A percentile compares a stretch with the other conserved stretches of the same genome.
Conservation (phyloP, 2,888 invertebrate species). For the Zhuqinia jingwanae region DNA sequence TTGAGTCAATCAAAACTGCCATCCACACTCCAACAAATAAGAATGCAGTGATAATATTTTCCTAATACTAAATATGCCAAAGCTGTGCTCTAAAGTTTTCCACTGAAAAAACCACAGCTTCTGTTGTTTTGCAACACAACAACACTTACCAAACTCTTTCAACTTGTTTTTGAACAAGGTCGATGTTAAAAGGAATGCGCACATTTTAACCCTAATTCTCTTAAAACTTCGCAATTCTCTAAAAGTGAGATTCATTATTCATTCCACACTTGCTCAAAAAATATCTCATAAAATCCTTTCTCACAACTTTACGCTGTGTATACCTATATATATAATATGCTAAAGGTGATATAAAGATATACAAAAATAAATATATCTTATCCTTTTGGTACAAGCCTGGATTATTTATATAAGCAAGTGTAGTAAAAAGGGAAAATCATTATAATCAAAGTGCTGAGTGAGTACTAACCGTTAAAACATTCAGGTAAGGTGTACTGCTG, state of each 20-base stretch:
- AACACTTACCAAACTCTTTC: neutral
- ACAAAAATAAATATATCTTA: neutral
- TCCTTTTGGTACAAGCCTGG: neutral
- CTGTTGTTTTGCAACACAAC: neutral
- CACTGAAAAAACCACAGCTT: neutral
- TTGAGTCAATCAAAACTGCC: neutral
- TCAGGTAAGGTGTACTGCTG: conserved; percentile 36
- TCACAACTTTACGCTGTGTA: conserved; percentile 3
- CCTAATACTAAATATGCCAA: neutral
- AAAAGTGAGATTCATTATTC: conserved; percentile 50
- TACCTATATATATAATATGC: too few relatives aligned
- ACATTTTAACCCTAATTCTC: too few relatives aligned
- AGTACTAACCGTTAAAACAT: conserved; percentile 56
- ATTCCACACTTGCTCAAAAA: conserved; percentile 6
- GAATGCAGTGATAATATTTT: neutral
- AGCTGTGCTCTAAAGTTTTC: too few relatives aligned
- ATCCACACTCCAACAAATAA: neutral
- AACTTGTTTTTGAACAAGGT: neutral
- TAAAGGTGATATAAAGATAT: neutral
- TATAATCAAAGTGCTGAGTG: neutral
- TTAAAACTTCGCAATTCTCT: conserved; percentile 33
- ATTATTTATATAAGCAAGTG: neutral
- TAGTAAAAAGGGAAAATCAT: neutral
- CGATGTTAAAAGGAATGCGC: neutral
- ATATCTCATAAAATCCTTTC: neutral